Percentiles rank a stretch among this genome's conserved stretches.
Evolutionary conservation across 2,113 vertebrate genomes (phyloP).

Genomic region (Acrocephalus kingi): DNA sequence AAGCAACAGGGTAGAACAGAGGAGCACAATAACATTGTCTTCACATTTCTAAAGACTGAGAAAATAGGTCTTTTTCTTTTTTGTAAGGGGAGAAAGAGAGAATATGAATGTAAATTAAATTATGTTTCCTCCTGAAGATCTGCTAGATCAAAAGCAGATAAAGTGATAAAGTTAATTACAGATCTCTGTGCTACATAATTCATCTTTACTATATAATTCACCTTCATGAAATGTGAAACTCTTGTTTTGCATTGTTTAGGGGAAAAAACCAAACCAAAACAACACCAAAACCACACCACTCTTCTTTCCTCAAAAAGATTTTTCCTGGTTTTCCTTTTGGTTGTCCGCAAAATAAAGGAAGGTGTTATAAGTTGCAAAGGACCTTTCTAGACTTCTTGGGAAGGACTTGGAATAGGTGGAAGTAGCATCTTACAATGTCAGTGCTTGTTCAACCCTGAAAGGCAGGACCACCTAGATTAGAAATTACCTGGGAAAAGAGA

Average conservation of each 20-base stretch:
- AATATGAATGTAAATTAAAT: neutral
- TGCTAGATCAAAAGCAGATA: neutral
- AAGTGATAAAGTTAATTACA: neutral
- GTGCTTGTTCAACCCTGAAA: neutral
- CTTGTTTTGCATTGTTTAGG: neutral
- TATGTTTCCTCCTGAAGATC: neutral
- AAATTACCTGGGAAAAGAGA: neutral
- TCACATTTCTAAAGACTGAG: neutral
- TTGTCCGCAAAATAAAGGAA: neutral
- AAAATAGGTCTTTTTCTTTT: neutral
- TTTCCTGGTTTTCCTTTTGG: neutral
- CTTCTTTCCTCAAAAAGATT: neutral
- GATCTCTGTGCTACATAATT: neutral
- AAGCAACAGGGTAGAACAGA: conserved; percentile 42
- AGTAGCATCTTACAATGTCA: neutral
- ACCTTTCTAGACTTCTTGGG: neutral
- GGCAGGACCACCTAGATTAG: neutral
- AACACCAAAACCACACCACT: neutral
- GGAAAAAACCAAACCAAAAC: neutral
- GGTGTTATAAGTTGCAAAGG: neutral
- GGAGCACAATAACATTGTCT: neutral
- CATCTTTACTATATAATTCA: neutral
- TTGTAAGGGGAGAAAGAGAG: neutral
- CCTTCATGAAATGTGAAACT: neutral
- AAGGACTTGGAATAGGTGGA: neutral